Base-by-base conservation (phyloP, 2,113 vertebrate genomes). In the Meles meles region DNA sequence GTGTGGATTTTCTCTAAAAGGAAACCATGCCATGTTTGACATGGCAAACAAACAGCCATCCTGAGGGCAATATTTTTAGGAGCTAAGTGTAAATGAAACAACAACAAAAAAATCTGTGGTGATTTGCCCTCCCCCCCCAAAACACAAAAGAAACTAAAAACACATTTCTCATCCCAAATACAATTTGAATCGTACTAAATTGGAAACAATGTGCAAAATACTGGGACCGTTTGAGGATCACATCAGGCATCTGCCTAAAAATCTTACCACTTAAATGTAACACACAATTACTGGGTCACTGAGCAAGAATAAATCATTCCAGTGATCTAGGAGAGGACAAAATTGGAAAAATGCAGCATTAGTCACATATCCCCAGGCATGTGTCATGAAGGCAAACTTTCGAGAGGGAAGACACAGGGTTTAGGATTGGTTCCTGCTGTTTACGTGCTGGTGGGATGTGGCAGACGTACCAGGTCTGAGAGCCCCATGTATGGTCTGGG, bases 11-110 rank as follows among this genome's bases (percentile, higher is more conserved):
- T 96, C 52, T 97, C 89, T 93, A 85, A 96, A 93, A 81, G 72
- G 61, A 95, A 97, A 96, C 71, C 80, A 98, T 97, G 94, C 84
- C 44, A 27, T 49, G 93, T 76, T 88, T 91, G 92, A 96, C 95
- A 96, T 79, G 80, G 49, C 86, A 97, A 97, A 93, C 42, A 93
- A 96, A 95, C 23, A 82, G 37, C 27, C 85, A 88, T 94, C 95
- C 90, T 39, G 79, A 96, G 71, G 69, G 90, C 55, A 97, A 15
- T 94, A 88, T 95, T 97, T 98, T 96, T 93, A 96, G 93, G 85
- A 80, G 61, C 55, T 74, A 72, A 89, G 59, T 95, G 14, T 93
- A 96, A 94, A 94, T 96, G 76, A 95, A 97, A 95, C 55, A 97
- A 81, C 84, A 77, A 77, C 14, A 31, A 76, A 76, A 76, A 76